Base-by-base conservation (phyloP, 1,140 invertebrate species). In the Chlorops oryzae region DNA sequence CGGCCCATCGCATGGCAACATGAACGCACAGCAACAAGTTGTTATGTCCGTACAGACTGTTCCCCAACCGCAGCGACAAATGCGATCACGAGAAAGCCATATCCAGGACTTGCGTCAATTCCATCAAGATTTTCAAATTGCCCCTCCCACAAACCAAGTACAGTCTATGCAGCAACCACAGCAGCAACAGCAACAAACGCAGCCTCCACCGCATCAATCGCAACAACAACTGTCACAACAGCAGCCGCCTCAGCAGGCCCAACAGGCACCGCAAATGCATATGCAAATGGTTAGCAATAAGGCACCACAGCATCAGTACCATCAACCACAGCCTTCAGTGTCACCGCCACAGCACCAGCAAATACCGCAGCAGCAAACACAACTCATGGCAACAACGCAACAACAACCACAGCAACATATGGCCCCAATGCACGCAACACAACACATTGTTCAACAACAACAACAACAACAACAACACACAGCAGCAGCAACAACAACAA, bases 91-190 rank as follows among this genome's bases (percentile, higher is more conserved):
- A 15, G 66, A 70, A 21, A 67, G 58, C 55, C 65, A 68, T 40
- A 21, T 69, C 40, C 65, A 71, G 50, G 64, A 71, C 34, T 35
- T 72, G 39, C 56, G 68, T 13, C 64, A 67, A 44, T 72, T 72
- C 47, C 54, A 57, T 5, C 61, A 65, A 54, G 66, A 73, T 51
- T 73, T 73, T 43, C 61, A 62, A 23, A 47, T 63, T 53, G 59
- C 57, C 9, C 58, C 66, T 17, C 57, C 69, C 23, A 58, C 59
- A 9, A 59, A 63, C n/a, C 60, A 59, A 24, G 57, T 51, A 25
- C 55, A 41, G 3, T 56, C 57, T 20, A 59, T 49, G 5, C 59
- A 55, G 32, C 55, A 53, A 13, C 52, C 53, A 9, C 61, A 61
- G 10, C 58, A 58, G 22, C 46, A 34, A 37, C 52, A 58, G 41